These are phyloP conservation scores for Halcyon leucocephala DNA, from an alignment of 2,797 vertebrate species.

Conservation along the genomic window DNA sequence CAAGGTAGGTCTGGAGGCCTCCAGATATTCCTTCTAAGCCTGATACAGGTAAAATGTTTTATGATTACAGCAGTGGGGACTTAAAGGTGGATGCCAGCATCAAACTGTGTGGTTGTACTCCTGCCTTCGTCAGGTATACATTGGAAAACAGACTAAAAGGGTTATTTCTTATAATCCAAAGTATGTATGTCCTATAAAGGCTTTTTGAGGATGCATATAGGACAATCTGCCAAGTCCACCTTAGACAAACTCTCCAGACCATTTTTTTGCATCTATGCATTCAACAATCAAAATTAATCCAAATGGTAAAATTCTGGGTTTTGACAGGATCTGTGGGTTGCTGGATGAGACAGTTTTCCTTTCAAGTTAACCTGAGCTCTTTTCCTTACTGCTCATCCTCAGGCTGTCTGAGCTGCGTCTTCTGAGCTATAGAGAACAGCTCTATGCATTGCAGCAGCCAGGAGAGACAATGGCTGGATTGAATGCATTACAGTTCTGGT, in stretches of 20 bases:
- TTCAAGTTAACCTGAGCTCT: not conserved
- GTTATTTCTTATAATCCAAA: not conserved
- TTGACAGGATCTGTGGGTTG: not conserved
- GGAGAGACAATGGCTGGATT: not conserved
- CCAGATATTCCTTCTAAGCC: not conserved
- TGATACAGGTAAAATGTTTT: not conserved
- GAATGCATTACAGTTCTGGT: not conserved
- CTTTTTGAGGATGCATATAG: not conserved
- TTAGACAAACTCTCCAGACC: not conserved
- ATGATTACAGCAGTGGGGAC: not conserved
- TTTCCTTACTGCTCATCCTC: not conserved
- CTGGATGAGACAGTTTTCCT: not conserved
- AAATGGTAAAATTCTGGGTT: not conserved
- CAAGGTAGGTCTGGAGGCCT: not conserved
- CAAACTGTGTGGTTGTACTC: not conserved
- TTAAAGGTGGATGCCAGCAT: not conserved
- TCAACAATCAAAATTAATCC: not conserved
- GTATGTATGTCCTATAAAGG: not conserved
- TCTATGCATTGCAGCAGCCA: not conserved
- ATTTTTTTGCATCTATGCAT: not conserved
- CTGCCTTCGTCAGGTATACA: not conserved
- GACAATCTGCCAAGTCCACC: not conserved
- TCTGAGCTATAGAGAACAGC: not conserved
- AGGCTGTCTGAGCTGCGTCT: not conserved
- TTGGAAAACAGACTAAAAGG: not conserved